These are phyloP conservation scores for Orthonyx spaldingii DNA, from an alignment of 2,113 vertebrate species.

Conservation along the genomic window DNA sequence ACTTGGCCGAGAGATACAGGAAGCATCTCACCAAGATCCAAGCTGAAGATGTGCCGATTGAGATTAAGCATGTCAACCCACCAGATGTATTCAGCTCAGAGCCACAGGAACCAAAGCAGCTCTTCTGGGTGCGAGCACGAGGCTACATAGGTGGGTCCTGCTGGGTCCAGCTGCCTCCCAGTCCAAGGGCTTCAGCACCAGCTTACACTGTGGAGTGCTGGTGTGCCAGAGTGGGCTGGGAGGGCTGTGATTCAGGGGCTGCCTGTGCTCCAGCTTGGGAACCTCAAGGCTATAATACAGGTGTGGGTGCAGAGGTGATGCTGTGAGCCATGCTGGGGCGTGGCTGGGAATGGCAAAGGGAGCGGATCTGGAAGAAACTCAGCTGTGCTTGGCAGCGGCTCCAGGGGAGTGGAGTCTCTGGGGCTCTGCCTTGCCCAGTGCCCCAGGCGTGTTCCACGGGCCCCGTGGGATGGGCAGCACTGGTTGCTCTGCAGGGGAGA, in stretches of 20 bases:
- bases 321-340: rapidly evolving
- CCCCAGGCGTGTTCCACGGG: rapidly evolving
- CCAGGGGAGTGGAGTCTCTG: rapidly evolving
- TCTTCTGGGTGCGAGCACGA: conserved; percentile 90
- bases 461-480: rapidly evolving
- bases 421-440: rapidly evolving
- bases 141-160: conserved; percentile 85
- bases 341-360: neutral
- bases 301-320: neutral
- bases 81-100: conserved; percentile 44
- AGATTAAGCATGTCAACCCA: conserved; percentile 85
- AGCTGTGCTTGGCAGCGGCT: neutral
- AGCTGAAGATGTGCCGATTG: conserved; percentile 87
- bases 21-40: conserved; percentile 80
- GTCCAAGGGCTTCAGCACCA: rapidly evolving
- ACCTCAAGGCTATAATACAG: neutral
- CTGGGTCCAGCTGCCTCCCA: rapidly evolving
- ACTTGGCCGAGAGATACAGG: conserved; percentile 76
- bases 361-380: neutral
- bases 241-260: neutral
- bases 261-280: rapidly evolving
- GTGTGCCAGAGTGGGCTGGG: neutral
- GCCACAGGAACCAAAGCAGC: conserved; percentile 76
- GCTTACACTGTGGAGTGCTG: neutral
- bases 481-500: conserved; percentile 66